A percentile compares a stretch with the other conserved stretches of the same genome.
phyloP scores from a whole-genome alignment of 2,113 vertebrate species.

The Typhlomys cinereus region DNA sequence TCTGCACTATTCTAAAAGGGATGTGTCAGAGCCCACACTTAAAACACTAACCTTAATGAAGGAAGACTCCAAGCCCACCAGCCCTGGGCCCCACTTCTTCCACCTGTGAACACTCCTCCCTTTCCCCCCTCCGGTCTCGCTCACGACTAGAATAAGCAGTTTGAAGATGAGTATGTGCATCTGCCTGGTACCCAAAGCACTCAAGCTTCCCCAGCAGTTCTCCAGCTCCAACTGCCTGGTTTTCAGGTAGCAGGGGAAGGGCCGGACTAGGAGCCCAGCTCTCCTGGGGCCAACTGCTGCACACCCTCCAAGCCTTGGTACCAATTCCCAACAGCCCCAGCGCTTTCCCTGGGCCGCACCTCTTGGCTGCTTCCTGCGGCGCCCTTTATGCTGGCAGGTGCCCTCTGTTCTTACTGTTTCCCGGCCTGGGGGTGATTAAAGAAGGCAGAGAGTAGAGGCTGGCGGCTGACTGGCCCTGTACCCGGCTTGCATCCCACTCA shows the following conservation, averaged over 20 bases:
- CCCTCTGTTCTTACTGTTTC: background rate
- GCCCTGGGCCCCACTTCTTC: background rate
- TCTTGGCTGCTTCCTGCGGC: constrained; percentile 11
- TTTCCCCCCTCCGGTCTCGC: background rate
- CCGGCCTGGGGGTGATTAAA: background rate
- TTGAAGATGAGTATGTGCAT: background rate
- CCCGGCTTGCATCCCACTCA: constrained; percentile 41
- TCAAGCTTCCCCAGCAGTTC: background rate
- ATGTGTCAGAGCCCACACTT: background rate
- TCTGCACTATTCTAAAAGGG: constrained; percentile 51
- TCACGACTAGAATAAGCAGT: constrained; percentile 51
- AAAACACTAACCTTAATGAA: background rate
- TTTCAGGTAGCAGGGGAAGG: background rate
- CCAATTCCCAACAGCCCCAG: background rate
- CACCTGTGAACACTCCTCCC: background rate
- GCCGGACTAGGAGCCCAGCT: background rate
- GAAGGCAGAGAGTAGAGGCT: constrained; percentile 23
- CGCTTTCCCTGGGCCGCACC: background rate
- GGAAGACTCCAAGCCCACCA: background rate
- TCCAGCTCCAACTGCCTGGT: background rate
- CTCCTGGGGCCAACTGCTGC: background rate
- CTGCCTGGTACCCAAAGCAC: background rate
- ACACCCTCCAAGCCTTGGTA: background rate
- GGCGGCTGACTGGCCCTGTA: constrained; percentile 33
- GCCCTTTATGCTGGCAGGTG: background rate